Conservation (phyloP, 2,888 invertebrate species). For the Diaprepes abbreviatus region DNA sequence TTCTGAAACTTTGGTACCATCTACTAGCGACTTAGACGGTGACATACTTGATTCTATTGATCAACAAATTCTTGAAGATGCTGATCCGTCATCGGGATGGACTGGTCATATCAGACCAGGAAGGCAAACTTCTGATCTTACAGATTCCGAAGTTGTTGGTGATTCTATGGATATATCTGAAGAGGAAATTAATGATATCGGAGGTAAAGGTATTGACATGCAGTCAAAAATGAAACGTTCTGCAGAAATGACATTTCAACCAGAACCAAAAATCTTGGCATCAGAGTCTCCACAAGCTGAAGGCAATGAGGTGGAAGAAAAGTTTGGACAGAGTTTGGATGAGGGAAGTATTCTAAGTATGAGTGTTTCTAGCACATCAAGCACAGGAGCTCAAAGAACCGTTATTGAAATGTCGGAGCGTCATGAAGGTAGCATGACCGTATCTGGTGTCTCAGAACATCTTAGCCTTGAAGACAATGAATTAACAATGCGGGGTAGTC, state of each 20-base stretch:
- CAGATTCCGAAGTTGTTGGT: slow-evolving; percentile 62
- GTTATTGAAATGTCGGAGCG: slow-evolving; percentile 68
- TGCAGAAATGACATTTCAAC: slow-evolving; percentile 90
- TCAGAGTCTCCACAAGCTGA: slow-evolving; percentile 69
- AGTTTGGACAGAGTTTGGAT: slow-evolving; percentile 72
- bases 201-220: slow-evolving; percentile 70
- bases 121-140: slow-evolving; percentile 61
- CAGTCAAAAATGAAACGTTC: slow-evolving; percentile 87
- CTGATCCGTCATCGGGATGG: slow-evolving; percentile 55
- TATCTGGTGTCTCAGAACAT: slow-evolving; percentile 68
- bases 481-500: slow-evolving; percentile 56
- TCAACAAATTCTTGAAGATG: slow-evolving; percentile 68
- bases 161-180: slow-evolving; percentile 73
- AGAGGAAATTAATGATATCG: slow-evolving; percentile 70
- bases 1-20: slow-evolving; percentile 93
- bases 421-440: slow-evolving; percentile 66
- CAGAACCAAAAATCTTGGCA: slow-evolving; percentile 69
- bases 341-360: slow-evolving; percentile 73
- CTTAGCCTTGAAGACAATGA: slow-evolving; percentile 66
- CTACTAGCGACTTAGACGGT: slow-evolving; percentile 85
- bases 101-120: slow-evolving; percentile 49
- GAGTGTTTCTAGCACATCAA: slow-evolving; percentile 73
- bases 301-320: slow-evolving; percentile 67
- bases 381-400: slow-evolving; percentile 65
- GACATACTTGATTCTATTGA: slow-evolving; percentile 78